Percentiles rank a stretch among this genome's conserved stretches.
Evolutionary conservation across 2,888 invertebrate species (phyloP).

Genomic region (Nysson spinosus): DNA sequence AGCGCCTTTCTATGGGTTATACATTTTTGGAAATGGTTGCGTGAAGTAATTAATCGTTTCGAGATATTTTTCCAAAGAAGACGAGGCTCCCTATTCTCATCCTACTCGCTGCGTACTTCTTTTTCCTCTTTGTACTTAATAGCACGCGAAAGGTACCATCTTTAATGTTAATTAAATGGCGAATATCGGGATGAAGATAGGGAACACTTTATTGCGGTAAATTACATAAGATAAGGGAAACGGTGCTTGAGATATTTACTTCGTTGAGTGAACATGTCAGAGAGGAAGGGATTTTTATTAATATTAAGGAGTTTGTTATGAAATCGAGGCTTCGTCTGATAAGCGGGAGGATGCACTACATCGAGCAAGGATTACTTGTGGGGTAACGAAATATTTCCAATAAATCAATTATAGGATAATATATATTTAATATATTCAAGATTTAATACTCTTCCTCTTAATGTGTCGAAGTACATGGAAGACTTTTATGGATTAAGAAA

Average conservation of each 20-base stretch:
- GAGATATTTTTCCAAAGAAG: constrained; percentile 38
- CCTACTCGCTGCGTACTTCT: constrained; percentile 32
- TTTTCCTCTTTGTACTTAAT: constrained; percentile 45
- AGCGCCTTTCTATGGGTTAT: no score
- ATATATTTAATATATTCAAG: neutral
- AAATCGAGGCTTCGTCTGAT: no score
- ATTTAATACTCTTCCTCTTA: neutral
- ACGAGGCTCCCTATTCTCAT: constrained; percentile 43
- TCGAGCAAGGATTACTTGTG: neutral
- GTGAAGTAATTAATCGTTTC: constrained; percentile 17
- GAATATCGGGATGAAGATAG: constrained; percentile 25
- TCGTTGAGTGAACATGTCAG: no score
- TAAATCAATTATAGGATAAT: neutral
- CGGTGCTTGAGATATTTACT: no score
- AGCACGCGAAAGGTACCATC: constrained; percentile 14
- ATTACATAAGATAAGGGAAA: no score
- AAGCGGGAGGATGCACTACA: neutral
- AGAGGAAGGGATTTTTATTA: no score
- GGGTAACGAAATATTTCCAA: neutral
- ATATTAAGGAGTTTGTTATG: no score
- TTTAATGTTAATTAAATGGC: constrained; percentile 9
- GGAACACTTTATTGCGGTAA: neutral
- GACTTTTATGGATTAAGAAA: neutral
- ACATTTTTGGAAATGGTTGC: no score
- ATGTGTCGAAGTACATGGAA: neutral